phyloP scores from a whole-genome alignment of 2,888 invertebrate genomes.

The Abrostola tripartita region DNA sequence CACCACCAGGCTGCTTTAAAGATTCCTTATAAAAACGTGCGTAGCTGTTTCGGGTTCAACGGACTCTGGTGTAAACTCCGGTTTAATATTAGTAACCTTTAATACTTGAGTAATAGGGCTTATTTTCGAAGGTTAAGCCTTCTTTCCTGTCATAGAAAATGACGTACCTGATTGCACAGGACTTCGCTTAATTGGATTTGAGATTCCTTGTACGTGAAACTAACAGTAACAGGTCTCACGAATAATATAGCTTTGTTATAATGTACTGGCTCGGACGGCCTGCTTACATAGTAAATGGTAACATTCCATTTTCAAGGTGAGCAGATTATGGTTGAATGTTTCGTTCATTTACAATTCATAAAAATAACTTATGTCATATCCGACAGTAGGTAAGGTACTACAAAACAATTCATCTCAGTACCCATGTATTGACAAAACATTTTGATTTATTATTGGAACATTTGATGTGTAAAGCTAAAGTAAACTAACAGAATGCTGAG shows the following conservation, averaged over 20 bases:
- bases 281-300: slow-evolving; percentile 67
- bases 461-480: slow-evolving; percentile 45
- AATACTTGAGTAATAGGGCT: slow-evolving; percentile 39
- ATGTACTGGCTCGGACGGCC: slow-evolving; percentile 48
- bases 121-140: slow-evolving; percentile 44
- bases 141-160: slow-evolving; percentile 59
- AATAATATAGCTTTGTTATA: slow-evolving; percentile 42
- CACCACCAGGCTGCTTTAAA: slow-evolving; percentile 21
- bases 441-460: slow-evolving; percentile 41
- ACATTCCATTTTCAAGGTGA: slow-evolving; percentile 85
- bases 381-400: slow-evolving; percentile 42
- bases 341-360: slow-evolving; percentile 70
- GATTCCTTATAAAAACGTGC: slow-evolving; percentile 30
- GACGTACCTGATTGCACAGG: slow-evolving; percentile 54
- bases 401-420: slow-evolving; percentile 16
- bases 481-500: slow-evolving; percentile 6
- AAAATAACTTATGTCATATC: slow-evolving; percentile 72
- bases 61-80: slow-evolving; percentile 32
- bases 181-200: slow-evolving; percentile 65
- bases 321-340: slow-evolving; percentile 64
- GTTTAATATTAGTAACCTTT: slow-evolving; percentile 38
- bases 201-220: slow-evolving; percentile 48
- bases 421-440: slow-evolving; percentile 36
- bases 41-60: slow-evolving; percentile 49
- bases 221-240: slow-evolving; percentile 33